Conservation (phyloP, 23 tunicate species). For the Oikopleura dioica region DNA sequence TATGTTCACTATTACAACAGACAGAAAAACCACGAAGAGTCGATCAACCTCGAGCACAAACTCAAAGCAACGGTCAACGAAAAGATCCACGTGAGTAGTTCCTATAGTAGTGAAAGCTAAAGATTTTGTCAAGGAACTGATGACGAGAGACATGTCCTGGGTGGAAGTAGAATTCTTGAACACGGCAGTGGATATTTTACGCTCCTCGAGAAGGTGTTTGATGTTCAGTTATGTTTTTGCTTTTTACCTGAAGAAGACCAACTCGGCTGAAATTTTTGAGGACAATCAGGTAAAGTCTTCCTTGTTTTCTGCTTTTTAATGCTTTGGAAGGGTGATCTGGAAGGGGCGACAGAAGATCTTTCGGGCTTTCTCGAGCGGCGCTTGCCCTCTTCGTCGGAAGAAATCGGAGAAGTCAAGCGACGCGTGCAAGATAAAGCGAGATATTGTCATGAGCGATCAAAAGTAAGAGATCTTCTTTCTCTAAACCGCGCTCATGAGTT, state of each 20-base stretch:
- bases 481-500: no score
- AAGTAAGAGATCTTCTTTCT: neutral
- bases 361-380: slow-evolving; percentile 82
- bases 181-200: slow-evolving; percentile 51
- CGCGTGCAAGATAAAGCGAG: slow-evolving; percentile 79
- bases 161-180: slow-evolving; percentile 71
- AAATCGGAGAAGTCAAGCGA: slow-evolving; percentile 48
- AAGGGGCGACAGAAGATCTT: slow-evolving; percentile 57
- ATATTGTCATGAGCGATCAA: slow-evolving; percentile 15
- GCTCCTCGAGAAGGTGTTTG: slow-evolving; percentile 60
- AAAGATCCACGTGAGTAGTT: no score
- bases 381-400: slow-evolving; percentile 34
- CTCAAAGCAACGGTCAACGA: no score
- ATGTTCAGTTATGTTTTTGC: slow-evolving; percentile 99
- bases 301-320: neutral
- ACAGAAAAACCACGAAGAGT: slow-evolving; percentile 60
- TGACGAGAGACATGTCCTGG: slow-evolving; percentile 43
- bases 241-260: slow-evolving; percentile 49
- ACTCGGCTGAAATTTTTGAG: slow-evolving; percentile 69
- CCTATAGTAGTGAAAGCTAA: no score
- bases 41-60: slow-evolving; percentile 50
- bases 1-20: slow-evolving; percentile 80
- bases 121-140: neutral
- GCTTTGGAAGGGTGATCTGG: slow-evolving; percentile 36
- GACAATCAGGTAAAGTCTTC: slow-evolving; percentile 12